Conservation (phyloP, 2,888 invertebrate genomes). For the Perdita meconis region DNA sequence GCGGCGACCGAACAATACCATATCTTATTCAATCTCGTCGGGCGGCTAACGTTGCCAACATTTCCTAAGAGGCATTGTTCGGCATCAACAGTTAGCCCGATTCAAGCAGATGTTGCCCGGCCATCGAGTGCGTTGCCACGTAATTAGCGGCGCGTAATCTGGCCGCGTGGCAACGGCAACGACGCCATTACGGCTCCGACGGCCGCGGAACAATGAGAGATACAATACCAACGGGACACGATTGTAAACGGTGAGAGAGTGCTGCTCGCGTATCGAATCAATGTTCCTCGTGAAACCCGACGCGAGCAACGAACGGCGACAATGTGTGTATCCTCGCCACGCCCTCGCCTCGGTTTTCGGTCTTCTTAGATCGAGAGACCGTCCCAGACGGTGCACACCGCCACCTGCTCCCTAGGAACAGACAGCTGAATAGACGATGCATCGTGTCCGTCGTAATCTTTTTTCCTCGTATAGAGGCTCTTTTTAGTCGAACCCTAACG, state of each 20-base stretch:
- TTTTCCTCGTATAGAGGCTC: conserved; percentile 58
- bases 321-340: conserved; percentile 37
- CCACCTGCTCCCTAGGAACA: conserved; percentile 61
- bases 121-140: conserved; percentile 79
- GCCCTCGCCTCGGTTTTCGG: conserved; percentile 37
- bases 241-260: conserved; percentile 33
- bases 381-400: conserved; percentile 14
- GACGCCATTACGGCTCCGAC: conserved; percentile 59
- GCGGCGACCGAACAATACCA: conserved; percentile 33
- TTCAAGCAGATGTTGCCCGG: conserved; percentile 78
- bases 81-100: conserved; percentile 73
- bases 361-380: conserved; percentile 28
- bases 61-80: conserved; percentile 52
- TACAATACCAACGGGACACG: conserved; percentile 44
- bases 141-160: conserved; percentile 81
- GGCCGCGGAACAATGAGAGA: conserved; percentile 44
- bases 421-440: conserved; percentile 75
- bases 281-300: conserved; percentile 40
- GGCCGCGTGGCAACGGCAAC: conserved; percentile 71
- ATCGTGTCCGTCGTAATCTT: conserved; percentile 74
- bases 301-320: conserved; percentile 20
- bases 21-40: conserved; percentile 44
- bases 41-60: conserved; percentile 35
- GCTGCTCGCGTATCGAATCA: conserved; percentile 39
- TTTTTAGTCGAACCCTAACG: conserved; percentile 51